A percentile compares a stretch with the other conserved stretches of the same genome.
Conservation (phyloP, 2,113 vertebrate genomes). For the Eptesicus fuscus region DNA sequence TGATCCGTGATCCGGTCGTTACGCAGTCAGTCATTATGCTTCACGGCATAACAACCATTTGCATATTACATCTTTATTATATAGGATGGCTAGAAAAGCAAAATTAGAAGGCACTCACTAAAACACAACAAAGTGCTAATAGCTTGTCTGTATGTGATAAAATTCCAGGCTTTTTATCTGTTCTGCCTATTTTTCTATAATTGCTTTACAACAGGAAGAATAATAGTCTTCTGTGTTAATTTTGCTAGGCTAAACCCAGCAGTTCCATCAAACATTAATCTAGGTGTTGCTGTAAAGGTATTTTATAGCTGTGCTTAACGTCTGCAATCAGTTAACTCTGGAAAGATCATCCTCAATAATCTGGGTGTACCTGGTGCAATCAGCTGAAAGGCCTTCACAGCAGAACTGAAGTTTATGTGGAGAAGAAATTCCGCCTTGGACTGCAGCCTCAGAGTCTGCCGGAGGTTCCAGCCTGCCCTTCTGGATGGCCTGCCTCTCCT, state of each 20-base stretch:
- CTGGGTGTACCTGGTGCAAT: not conserved
- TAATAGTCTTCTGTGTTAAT: not conserved
- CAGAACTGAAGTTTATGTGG: not conserved
- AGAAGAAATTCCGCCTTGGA: not conserved
- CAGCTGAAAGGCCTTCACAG: not conserved
- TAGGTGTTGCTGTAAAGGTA: not conserved
- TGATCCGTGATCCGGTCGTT: too few species aligned
- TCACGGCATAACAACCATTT: too few species aligned
- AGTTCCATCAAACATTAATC: not conserved
- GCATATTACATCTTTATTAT: too few species aligned
- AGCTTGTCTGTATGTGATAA: not conserved
- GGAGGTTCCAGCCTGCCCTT: not conserved
- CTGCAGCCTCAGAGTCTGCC: not conserved
- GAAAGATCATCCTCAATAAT: not conserved
- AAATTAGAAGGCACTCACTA: not conserved
- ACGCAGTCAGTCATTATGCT: too few species aligned
- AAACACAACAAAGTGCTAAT: not conserved
- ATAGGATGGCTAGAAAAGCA: not conserved
- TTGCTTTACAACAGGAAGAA: not conserved
- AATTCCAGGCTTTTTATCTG: not conserved
- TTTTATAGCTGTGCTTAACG: not conserved
- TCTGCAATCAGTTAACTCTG: not conserved
- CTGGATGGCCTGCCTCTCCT: not conserved
- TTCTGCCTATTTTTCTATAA: not conserved
- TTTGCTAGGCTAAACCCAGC: not conserved